Percentiles rank a stretch among this genome's conserved stretches.
phyloP scores from a whole-genome alignment of 2,113 vertebrate species.

The Boulengeromyrus knoepffleri region DNA sequence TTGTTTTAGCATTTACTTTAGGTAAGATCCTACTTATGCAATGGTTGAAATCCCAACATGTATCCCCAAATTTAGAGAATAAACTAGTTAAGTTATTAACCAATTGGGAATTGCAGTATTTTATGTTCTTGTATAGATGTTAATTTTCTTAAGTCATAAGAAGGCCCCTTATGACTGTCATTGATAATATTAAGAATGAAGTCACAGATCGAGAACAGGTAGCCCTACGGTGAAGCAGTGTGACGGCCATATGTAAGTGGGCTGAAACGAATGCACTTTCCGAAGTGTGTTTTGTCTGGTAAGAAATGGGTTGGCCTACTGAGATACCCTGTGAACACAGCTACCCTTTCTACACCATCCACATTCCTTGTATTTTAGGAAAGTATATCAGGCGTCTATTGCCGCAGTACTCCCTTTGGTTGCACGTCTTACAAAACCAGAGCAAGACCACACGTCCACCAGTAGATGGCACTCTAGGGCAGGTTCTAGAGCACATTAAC shows the following conservation, averaged over 20 bases:
- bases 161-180: neutral
- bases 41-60: neutral
- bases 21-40: neutral
- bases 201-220: neutral
- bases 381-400: neutral
- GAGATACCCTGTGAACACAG: neutral
- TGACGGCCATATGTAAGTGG: neutral
- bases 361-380: neutral
- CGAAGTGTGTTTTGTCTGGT: neutral
- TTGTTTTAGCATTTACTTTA: neutral
- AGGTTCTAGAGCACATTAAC: neutral
- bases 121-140: neutral
- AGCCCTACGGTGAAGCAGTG: neutral
- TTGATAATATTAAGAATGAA: neutral
- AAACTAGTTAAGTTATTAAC: neutral
- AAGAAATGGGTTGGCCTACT: neutral
- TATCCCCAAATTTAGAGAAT: neutral
- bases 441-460: neutral
- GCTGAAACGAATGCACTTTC: neutral
- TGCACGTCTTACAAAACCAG: neutral
- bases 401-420: neutral
- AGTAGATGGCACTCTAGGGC: constrained; percentile 5
- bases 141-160: neutral
- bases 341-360: neutral
- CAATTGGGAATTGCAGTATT: neutral